Base-by-base conservation (phyloP, 1,140 invertebrate species). In the Psix sp. region DNA sequence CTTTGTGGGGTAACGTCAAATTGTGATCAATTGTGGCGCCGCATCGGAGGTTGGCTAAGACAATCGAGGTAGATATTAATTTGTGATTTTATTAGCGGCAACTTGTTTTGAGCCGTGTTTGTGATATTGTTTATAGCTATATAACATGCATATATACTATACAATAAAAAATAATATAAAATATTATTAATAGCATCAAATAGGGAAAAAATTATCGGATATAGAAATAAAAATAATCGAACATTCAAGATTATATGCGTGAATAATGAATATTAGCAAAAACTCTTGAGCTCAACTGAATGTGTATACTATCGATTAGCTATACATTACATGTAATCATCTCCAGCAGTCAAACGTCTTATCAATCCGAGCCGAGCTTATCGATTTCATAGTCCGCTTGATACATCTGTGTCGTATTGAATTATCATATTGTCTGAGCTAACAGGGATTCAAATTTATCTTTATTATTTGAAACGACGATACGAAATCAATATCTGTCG, bases 11-110 rank as follows among this genome's bases (percentile, higher is more conserved):
- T 4, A 21, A 65, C 38, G 60, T 65, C 49, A 45, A 54, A 65
- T 33, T 39, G 18, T 39, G 33, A 54, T 54, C 42, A 54, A 46
- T 65, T 65, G 49, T 46, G 42, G 42, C 16, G 13, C 48, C 31
- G 21, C 36, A 16, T 31, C 40, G 31, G 33, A 49, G 46, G 18
- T 46, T 46, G 33, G 31, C 45, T 62, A 54, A 65, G 33, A 65
- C 38, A 65, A 46, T 65, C 18, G 26, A 65, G 29, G 26, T 43
- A n/a, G 38, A 62, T 62, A 65, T 54, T 52, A 52, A 62, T 42
- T 51, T 49, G 18, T 42, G 17, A 51, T 43, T 51, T 43, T 1
- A 33, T 42, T 33, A 24, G 21, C 7, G 7, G 21, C 21, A 24
- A 24, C 3, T 3, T 7, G 21, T 4, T 24, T 24, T 24, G 3